Conservation (phyloP, 1,140 invertebrate genomes). For the Megathymus violae region DNA sequence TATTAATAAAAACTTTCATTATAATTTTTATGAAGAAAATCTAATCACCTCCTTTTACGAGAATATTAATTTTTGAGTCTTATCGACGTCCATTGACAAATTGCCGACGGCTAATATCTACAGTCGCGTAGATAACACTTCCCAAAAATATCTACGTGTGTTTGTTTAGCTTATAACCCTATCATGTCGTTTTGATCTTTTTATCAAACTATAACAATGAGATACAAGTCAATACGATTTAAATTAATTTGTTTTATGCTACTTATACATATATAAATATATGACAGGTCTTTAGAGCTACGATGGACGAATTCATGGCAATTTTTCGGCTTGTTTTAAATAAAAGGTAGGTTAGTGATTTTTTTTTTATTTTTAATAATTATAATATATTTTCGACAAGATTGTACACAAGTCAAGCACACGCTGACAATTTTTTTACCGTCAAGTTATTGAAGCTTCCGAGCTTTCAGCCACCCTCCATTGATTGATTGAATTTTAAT, state of each 20-base stretch:
- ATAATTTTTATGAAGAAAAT: background rate
- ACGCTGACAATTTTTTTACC: slow-evolving; percentile 43
- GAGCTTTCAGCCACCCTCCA: slow-evolving; percentile 53
- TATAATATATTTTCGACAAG: slow-evolving; percentile 1
- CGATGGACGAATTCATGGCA: background rate
- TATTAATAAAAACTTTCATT: slow-evolving; percentile 16
- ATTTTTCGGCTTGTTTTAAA: background rate
- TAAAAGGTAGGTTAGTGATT: background rate
- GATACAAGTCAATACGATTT: too few species aligned
- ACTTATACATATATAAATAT: too few species aligned
- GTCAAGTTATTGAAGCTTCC: slow-evolving; percentile 47
- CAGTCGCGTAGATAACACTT: slow-evolving; percentile 11
- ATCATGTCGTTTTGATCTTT: too few species aligned
- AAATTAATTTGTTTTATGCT: too few species aligned
- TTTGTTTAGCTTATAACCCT: too few species aligned
- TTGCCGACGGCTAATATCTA: slow-evolving; percentile 37
- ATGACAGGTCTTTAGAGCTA: too few species aligned
- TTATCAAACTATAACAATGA: too few species aligned
- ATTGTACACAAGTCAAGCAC: slow-evolving; percentile 30
- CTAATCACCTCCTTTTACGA: slow-evolving; percentile 22
- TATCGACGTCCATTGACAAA: slow-evolving; percentile 44
- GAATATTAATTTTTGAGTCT: slow-evolving; percentile 45
- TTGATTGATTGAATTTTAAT: slow-evolving; percentile 65
- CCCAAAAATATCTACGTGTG: slow-evolving; percentile 8
- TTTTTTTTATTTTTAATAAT: too few species aligned